These are phyloP conservation scores for Marmota flaviventris DNA, from an alignment of 2,113 vertebrate species.

Conservation along the genomic window DNA sequence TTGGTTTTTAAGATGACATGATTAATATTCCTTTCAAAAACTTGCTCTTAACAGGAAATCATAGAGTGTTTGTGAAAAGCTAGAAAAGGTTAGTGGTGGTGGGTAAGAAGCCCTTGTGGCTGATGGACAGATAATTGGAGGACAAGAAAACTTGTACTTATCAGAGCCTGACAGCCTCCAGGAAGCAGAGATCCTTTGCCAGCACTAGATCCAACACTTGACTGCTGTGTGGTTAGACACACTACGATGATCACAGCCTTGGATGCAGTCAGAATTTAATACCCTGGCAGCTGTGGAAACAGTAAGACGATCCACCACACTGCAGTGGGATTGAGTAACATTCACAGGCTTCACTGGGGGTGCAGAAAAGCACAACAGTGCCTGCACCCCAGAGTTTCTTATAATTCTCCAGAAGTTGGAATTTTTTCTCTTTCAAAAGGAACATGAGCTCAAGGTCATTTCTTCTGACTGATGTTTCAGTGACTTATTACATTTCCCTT, in stretches of 20 bases:
- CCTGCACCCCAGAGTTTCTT: constrained; percentile 30
- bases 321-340: constrained; percentile 80
- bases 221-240: constrained; percentile 84
- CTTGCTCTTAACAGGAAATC: constrained; percentile 25
- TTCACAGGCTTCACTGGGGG: constrained; percentile 78
- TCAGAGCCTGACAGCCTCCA: constrained; percentile 64
- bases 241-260: constrained; percentile 85
- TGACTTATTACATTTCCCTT: constrained; percentile 75
- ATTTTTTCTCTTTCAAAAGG: constrained; percentile 11
- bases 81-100: constrained; percentile 48
- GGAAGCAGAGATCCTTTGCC: constrained; percentile 75
- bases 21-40: background rate
- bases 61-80: constrained; percentile 12
- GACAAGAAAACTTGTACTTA: constrained; percentile 68
- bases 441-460: constrained; percentile 73
- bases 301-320: constrained; percentile 89
- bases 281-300: constrained; percentile 91
- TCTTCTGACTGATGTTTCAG: constrained; percentile 52
- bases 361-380: constrained; percentile 67
- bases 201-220: constrained; percentile 77
- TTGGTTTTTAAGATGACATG: constrained; percentile 55
- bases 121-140: constrained; percentile 75
- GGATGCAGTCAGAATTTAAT: constrained; percentile 88
- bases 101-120: constrained; percentile 39
- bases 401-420: constrained; percentile 68